Evolutionary conservation across 1,140 invertebrate genomes (phyloP), one percentile per base, ranked within the genome.

Genomic region (Nephotettix cincticeps): DNA sequence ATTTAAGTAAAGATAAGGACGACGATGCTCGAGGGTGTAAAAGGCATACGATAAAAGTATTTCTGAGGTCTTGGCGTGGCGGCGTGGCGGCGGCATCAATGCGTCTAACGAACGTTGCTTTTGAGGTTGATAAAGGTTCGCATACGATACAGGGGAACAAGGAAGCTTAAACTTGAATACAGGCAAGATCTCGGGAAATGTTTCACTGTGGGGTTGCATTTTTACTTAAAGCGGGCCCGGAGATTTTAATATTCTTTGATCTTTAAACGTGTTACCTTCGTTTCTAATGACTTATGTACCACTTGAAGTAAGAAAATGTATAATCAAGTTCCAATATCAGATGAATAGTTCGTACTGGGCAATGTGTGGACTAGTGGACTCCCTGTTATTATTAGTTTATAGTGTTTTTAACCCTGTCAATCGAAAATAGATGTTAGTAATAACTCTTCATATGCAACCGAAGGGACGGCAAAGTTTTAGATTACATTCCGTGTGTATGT

Each of bases 241-340:
- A 51, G 14, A 4, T 51, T 51, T 51, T 4, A 17, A 51, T 51
- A 51, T 21, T 51, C 47, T 51, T 51, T 51, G 47, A 51, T 51
- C 47, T 51, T 17, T 11, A 51, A 51, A 51, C 4, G 47, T 51
- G 47, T n/a, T 21, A n/a, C 14, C 21, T 51, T 40, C 36, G 36
- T 17, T 51, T 51, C 47, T 51, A 21, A 51, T 51, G 21, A 51
- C 47, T 51, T 51, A 51, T 51, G 19, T 51, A n/a, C 47, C 47
- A 51, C 21, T 51, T 21, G 32, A 6, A 36, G 4, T 36, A n/a
- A n/a, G n/a, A n/a, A n/a, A n/a, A n/a, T n/a, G n/a, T n/a, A n/a
- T n/a, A n/a, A n/a, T n/a, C n/a, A n/a, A n/a, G n/a, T n/a, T n/a
- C n/a, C n/a, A n/a, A n/a, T n/a, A n/a, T n/a, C n/a, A n/a, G n/a